Percentiles rank a stretch among this genome's conserved stretches.
These are phyloP conservation scores for Sander lucioperca DNA, from an alignment of 2,113 vertebrate genomes.

Conservation along the genomic window DNA sequence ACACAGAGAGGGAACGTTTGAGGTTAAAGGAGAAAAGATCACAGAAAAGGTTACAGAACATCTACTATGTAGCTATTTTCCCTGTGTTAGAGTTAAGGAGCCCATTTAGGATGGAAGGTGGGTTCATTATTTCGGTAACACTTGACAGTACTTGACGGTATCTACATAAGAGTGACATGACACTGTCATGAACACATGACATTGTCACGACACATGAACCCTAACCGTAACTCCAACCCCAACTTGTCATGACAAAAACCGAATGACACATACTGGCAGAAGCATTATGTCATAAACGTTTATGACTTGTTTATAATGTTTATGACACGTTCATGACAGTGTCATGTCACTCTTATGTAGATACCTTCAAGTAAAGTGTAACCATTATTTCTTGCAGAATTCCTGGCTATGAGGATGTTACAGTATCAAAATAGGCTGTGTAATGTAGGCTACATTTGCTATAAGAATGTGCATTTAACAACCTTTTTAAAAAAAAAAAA, in stretches of 20 bases:
- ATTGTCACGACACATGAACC: too few species aligned
- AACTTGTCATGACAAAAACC: too few species aligned
- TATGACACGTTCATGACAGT: too few species aligned
- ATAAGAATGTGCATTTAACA: neutral
- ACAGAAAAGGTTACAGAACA: constrained; percentile 7
- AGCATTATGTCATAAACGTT: too few species aligned
- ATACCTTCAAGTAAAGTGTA: too few species aligned
- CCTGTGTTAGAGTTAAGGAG: neutral
- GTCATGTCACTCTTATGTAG: too few species aligned
- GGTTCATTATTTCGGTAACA: neutral
- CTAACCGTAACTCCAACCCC: too few species aligned
- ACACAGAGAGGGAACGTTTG: constrained; percentile 22
- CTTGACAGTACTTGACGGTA: too few species aligned
- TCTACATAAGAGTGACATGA: too few species aligned
- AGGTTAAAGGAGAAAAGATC: constrained; percentile 15
- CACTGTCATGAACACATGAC: too few species aligned
- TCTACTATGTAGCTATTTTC: neutral
- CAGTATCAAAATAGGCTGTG: neutral
- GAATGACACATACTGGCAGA: too few species aligned
- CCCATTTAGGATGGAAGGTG: neutral
- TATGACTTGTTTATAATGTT: too few species aligned
- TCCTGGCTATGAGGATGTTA: neutral
- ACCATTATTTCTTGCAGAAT: neutral
- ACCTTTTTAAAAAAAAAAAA: neutral
- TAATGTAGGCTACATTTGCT: neutral